These are phyloP conservation scores for Panagrolaimus sp. DNA, from an alignment of 1,140 invertebrate genomes.

Conservation along the genomic window DNA sequence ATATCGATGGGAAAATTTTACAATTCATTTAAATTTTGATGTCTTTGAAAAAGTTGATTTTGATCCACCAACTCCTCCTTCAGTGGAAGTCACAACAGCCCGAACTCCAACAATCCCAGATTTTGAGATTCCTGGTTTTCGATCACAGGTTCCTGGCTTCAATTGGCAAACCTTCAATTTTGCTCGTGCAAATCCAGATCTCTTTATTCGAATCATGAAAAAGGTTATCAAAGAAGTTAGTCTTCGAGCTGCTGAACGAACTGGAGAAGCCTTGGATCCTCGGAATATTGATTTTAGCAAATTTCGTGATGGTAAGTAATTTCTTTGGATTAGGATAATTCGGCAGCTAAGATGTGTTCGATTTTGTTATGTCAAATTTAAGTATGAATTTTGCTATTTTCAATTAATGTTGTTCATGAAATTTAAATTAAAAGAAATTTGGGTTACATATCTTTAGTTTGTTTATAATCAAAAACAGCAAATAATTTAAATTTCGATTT, in stretches of 20 bases:
- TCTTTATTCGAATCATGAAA: constrained; percentile 42
- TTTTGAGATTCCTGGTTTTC: constrained; percentile 39
- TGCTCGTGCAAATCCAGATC: constrained; percentile 44
- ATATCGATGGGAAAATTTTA: constrained; percentile 44
- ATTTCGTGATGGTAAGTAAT: constrained; percentile 33
- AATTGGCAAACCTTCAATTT: constrained; percentile 44
- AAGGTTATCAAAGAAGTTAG: constrained; percentile 39
- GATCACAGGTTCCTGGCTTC: constrained; percentile 35
- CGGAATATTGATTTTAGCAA: constrained; percentile 44
- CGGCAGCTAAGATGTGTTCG: too few species aligned
- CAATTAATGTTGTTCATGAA: too few species aligned
- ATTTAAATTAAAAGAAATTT: too few species aligned
- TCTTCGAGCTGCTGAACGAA: constrained; percentile 32
- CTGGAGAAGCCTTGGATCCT: constrained; percentile 43
- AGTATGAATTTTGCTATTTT: too few species aligned
- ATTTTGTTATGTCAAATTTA: too few species aligned
- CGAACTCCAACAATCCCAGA: constrained; percentile 24
- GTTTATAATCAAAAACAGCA: too few species aligned
- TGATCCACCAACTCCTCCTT: constrained; percentile 29
- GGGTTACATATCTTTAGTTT: too few species aligned
- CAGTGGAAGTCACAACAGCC: constrained; percentile 12
- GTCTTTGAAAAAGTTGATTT: constrained; percentile 45
- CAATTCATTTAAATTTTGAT: constrained; percentile 46
- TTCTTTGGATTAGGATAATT: not conserved
- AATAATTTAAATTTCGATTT: too few species aligned